Evolutionary conservation across 1,140 invertebrate genomes (phyloP).

Genomic region (Trigoniulus corallinus): DNA sequence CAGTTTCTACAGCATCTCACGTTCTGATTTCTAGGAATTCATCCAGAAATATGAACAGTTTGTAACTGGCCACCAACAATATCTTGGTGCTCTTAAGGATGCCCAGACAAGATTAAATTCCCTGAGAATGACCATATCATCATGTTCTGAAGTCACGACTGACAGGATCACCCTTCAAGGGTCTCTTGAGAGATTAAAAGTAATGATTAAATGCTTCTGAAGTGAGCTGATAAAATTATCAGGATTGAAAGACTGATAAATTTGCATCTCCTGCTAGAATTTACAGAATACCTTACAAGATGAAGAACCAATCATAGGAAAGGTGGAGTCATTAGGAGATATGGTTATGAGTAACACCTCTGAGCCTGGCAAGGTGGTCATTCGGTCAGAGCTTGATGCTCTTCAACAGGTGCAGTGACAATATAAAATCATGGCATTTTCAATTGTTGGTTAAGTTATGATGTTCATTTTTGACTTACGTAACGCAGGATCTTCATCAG

Average conservation of each 20-base stretch:
- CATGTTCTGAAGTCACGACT: conserved; percentile 71
- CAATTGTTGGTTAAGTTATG: not conserved
- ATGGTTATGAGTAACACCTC: conserved; percentile 79
- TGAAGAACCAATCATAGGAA: conserved; percentile 63
- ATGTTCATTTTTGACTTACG: not conserved
- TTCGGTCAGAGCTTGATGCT: conserved; percentile 33
- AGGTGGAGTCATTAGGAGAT: conserved; percentile 60
- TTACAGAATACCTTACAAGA: conserved; percentile 41
- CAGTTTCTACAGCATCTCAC: too few relatives aligned
- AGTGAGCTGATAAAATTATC: too few relatives aligned
- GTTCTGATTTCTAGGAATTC: conserved; percentile 12
- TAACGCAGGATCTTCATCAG: conserved; percentile 1
- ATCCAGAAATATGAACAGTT: conserved; percentile 59
- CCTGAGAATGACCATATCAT: conserved; percentile 62
- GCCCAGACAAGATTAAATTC: conserved; percentile 80
- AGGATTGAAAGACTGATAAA: conserved; percentile 7
- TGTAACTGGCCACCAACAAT: conserved; percentile 81
- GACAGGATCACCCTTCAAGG: conserved; percentile 76
- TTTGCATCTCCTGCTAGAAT: conserved; percentile 7
- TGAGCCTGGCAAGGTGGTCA: conserved; percentile 64
- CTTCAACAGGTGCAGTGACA: conserved; percentile 14
- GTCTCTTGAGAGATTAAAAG: conserved; percentile 76
- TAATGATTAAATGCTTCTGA: conserved; percentile 18
- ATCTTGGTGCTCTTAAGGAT: conserved; percentile 73
- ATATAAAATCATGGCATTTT: not conserved